Conservation (phyloP, 2,113 vertebrate genomes). For the Solea solea region DNA sequence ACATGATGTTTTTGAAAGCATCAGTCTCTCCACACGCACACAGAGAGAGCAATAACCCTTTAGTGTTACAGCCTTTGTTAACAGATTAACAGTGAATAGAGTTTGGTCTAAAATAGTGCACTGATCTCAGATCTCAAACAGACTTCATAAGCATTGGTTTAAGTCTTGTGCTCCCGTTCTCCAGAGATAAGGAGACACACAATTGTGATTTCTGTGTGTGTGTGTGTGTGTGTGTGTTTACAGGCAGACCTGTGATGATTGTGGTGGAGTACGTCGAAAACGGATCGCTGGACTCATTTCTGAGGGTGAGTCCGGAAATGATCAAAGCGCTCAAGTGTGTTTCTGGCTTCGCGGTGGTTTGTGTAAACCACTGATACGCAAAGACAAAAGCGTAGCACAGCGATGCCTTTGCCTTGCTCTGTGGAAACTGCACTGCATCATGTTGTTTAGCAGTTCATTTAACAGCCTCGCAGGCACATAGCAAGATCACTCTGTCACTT, state of each 20-base stretch:
- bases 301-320: conserved; percentile 85
- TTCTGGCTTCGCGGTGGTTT: conserved; percentile 8
- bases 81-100: conserved; percentile 1
- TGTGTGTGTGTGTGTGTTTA: conserved; percentile 73
- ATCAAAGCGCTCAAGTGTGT: background rate
- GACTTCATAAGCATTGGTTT: background rate
- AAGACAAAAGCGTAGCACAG: background rate
- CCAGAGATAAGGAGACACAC: too few relatives aligned
- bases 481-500: background rate
- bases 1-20: background rate
- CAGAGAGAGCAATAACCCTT: background rate
- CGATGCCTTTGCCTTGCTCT: background rate
- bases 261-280: conserved; percentile 98
- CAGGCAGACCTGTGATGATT: conserved; percentile 97
- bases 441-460: conserved; percentile 3
- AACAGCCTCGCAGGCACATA: background rate
- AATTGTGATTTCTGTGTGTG: conserved; percentile 50
- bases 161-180: background rate
- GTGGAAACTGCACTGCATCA: background rate
- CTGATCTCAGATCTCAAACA: background rate
- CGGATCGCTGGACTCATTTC: conserved; percentile 94
- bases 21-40: background rate
- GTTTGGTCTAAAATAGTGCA: background rate
- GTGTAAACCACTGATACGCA: conserved; percentile 16
- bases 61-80: background rate